Evolutionary conservation across 2,113 vertebrate species (phyloP).

Genomic region (Pygoscelis antarcticus): DNA sequence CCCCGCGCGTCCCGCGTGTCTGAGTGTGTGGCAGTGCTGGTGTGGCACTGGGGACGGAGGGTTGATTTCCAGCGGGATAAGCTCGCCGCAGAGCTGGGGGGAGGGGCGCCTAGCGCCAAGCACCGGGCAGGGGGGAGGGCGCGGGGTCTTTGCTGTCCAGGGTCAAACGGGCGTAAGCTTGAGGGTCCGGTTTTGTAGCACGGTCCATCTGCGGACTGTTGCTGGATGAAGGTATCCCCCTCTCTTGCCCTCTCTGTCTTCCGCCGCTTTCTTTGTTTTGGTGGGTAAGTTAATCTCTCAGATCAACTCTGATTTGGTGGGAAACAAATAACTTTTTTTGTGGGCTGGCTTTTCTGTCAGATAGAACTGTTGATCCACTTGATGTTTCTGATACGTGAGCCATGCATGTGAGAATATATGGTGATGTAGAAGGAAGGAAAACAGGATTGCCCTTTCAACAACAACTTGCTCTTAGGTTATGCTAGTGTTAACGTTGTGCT

Average conservation of each 20-base stretch:
- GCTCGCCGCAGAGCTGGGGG: fast-evolving
- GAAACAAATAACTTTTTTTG: background rate
- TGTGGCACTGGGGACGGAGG: fast-evolving
- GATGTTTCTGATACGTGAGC: fast-evolving
- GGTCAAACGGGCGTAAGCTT: fast-evolving
- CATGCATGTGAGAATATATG: fast-evolving
- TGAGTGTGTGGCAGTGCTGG: fast-evolving
- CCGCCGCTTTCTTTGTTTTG: background rate
- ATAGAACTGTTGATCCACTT: fast-evolving
- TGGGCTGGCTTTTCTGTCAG: background rate
- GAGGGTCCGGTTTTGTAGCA: fast-evolving
- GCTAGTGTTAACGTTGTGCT: background rate
- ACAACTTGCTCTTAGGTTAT: background rate
- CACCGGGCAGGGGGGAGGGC: fast-evolving
- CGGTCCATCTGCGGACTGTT: fast-evolving
- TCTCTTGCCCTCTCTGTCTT: fast-evolving
- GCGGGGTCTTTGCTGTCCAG: no score
- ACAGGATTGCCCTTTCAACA: background rate
- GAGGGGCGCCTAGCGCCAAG: fast-evolving
- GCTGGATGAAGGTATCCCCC: fast-evolving
- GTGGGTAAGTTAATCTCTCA: fast-evolving
- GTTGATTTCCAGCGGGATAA: fast-evolving
- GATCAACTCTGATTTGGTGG: background rate
- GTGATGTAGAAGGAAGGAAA: background rate
- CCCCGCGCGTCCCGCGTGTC: fast-evolving